Base-by-base conservation (phyloP, 2,113 vertebrate species). In the Aldabrachelys gigantea region DNA sequence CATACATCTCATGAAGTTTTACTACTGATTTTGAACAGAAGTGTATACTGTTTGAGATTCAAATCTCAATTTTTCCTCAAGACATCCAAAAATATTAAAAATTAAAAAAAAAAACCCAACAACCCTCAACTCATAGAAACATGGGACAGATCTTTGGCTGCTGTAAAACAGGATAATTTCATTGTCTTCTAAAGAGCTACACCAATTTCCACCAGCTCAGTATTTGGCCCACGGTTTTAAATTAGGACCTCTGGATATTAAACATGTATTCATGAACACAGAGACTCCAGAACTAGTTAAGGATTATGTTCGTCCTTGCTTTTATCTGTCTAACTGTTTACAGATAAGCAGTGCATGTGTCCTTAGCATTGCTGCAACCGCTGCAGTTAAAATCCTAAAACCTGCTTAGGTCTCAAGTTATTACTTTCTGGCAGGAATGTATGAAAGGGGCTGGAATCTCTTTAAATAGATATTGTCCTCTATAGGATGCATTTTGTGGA, bases 321-420 rank as follows among this genome's bases (percentile, higher is more conserved):
- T 94, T 89, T 80, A 89, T 89, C 85, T 93, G 38, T 21, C 22
- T 29, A 78, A 78, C 44, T 47, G 16, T 93, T 89, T 89, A 92
- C 47, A 95, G 87, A 87, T 92, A 87, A 83, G 57, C 31, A 78
- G 12, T 27, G 22, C 75, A 69, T 17, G 24, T 85, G 90, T 91
- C 89, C 87, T 95, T 93, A 82, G 94, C 94, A 94, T 41, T 96
- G 59, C 19, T 94, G 91, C 88, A 85, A 89, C 80, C 53, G 69
- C 29, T 75, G 80, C 65, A 92, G 79, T 80, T 95, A 90, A 91
- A 89, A 95, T 84, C 87, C 91, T 89, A 95, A 93, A 84, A 94
- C 69, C 47, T 95, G 80, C 84, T 95, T 92, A 88, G 76, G 59
- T 89, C 69, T 89, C 75, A 97, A 95, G 85, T 95, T 95, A 92